phyloP scores from a whole-genome alignment of 1,140 invertebrate species.

The Atta cephalotes region DNA sequence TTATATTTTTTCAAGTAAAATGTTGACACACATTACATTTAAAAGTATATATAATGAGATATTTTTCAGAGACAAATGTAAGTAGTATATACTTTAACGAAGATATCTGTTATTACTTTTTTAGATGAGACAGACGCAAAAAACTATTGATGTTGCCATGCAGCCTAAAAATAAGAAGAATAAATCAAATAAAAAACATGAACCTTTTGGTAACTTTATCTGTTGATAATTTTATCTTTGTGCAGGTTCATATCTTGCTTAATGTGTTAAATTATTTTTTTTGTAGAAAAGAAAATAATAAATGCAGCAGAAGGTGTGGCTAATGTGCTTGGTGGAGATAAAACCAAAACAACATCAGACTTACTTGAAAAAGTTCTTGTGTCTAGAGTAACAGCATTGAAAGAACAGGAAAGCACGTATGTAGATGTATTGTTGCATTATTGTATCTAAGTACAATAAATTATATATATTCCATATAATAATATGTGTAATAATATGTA shows the following conservation, averaged over 20 bases:
- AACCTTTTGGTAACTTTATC: slow-evolving; percentile 62
- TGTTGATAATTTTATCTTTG: slow-evolving; percentile 14
- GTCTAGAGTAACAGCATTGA: slow-evolving; percentile 82
- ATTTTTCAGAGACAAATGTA: slow-evolving; percentile 11
- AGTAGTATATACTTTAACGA: background rate
- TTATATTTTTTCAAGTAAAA: background rate
- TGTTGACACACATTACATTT: background rate
- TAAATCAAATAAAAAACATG: background rate
- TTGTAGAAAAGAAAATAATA: slow-evolving; percentile 83
- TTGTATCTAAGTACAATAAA: background rate
- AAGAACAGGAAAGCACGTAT: slow-evolving; percentile 38
- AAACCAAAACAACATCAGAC: slow-evolving; percentile 90
- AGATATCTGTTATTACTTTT: background rate
- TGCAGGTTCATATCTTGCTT: background rate
- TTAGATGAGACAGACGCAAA: slow-evolving; percentile 26
- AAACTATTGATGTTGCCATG: slow-evolving; percentile 61
- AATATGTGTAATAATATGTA: too few relatives aligned
- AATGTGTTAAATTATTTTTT: slow-evolving; percentile 43
- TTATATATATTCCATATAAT: background rate
- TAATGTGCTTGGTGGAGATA: slow-evolving; percentile 88
- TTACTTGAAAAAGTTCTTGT: slow-evolving; percentile 90
- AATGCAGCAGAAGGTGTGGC: slow-evolving; percentile 91
- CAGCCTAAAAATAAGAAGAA: slow-evolving; percentile 35
- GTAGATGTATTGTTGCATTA: slow-evolving; percentile 6
- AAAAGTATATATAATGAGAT: background rate